These are phyloP conservation scores for Leptosomus discolor DNA, from an alignment of 2,113 vertebrate genomes.

Conservation along the genomic window DNA sequence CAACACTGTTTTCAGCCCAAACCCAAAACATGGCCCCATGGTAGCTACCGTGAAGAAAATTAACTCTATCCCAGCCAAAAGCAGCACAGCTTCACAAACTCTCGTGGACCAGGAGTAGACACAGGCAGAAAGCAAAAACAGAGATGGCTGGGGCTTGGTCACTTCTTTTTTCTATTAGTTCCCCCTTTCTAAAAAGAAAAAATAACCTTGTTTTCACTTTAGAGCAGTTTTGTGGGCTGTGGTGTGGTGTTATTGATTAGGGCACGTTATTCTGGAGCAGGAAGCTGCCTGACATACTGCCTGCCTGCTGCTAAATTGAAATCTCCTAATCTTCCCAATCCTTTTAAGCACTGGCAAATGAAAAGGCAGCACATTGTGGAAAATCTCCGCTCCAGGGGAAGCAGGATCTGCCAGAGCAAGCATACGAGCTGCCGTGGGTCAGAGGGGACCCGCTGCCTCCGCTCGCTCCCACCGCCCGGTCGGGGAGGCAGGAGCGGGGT, in stretches of 20 bases:
- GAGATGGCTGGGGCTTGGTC: neutral
- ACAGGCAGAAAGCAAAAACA: neutral
- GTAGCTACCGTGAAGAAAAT: too few relatives aligned
- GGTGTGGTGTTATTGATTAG: conserved; percentile 9
- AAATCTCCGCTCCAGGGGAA: neutral
- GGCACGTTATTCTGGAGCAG: neutral
- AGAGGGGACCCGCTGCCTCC: accelerated
- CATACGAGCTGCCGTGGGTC: accelerated
- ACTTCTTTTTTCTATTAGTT: neutral
- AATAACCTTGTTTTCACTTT: neutral
- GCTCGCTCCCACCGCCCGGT: neutral
- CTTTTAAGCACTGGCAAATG: conserved; percentile 46
- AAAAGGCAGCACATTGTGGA: conserved; percentile 8
- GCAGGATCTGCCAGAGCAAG: neutral
- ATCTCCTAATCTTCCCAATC: conserved; percentile 51
- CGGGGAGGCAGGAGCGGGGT: neutral
- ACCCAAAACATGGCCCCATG: too few relatives aligned
- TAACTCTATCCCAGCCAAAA: too few relatives aligned
- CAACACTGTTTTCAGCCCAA: too few relatives aligned
- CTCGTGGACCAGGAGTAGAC: neutral
- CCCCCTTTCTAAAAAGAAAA: neutral
- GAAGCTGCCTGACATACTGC: conserved; percentile 10
- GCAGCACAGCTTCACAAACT: neutral
- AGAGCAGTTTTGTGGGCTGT: neutral
- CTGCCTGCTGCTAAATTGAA: conserved; percentile 42